A percentile compares a stretch with the other conserved stretches of the same genome.
These are phyloP conservation scores for Girardia tigrina DNA, from an alignment of 2,888 invertebrate species.

Conservation along the genomic window DNA sequence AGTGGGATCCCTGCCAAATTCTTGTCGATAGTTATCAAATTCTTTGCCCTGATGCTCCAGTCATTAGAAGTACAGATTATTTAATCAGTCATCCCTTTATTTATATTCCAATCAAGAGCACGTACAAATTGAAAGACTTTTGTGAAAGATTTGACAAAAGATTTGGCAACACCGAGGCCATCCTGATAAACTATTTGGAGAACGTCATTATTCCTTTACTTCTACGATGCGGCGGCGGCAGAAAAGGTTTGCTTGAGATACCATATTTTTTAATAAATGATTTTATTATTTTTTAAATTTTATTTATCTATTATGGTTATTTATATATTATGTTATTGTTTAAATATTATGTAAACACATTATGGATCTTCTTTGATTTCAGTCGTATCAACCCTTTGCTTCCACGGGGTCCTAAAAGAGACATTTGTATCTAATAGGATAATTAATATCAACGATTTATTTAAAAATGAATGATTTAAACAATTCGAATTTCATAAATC, in stretches of 20 bases:
- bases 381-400: too few species aligned
- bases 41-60: conserved; percentile 82
- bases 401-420: too few species aligned
- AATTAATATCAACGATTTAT: too few species aligned
- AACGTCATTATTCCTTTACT: conserved; percentile 90
- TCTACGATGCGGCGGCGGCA: conserved; percentile 78
- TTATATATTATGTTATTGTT: too few species aligned
- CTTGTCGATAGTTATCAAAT: conserved; percentile 81
- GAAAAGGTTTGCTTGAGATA: conserved; percentile 81
- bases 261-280: too few species aligned
- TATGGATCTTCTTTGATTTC: too few species aligned
- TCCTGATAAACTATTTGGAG: conserved; percentile 56
- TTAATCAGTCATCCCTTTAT: neutral
- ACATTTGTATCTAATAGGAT: too few species aligned
- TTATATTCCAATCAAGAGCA: conserved; percentile 11
- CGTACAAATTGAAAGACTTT: conserved; percentile 32
- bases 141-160: conserved; percentile 31
- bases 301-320: too few species aligned
- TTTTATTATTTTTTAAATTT: too few species aligned
- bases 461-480: too few species aligned
- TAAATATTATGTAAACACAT: too few species aligned
- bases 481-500: too few species aligned
- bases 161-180: neutral
- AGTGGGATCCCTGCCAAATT: conserved; percentile 56
- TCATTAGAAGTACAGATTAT: conserved; percentile 63